A percentile compares a stretch with the other conserved stretches of the same genome.
phyloP scores from a whole-genome alignment of 2,797 vertebrate species.

The Avahi laniger region DNA sequence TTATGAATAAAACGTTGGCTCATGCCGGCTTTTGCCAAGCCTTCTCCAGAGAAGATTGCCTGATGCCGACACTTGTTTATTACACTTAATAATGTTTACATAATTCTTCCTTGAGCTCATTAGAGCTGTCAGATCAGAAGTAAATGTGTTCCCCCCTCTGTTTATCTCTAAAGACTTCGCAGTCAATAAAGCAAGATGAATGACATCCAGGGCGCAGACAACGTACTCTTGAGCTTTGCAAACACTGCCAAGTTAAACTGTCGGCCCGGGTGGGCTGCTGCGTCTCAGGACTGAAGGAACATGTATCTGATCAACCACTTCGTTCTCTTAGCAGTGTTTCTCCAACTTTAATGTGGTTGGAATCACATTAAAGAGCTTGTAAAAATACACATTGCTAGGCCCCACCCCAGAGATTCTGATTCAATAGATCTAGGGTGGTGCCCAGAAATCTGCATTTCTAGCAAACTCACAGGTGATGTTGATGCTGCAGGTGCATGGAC shows the following conservation, averaged over 20 bases:
- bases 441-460: background rate
- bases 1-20: slow-evolving; percentile 81
- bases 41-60: slow-evolving; percentile 80
- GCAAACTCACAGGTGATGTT: background rate
- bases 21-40: slow-evolving; percentile 78
- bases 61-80: slow-evolving; percentile 84
- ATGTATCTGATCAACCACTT: background rate
- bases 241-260: slow-evolving; percentile 44
- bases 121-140: slow-evolving; percentile 84
- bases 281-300: background rate
- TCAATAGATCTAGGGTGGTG: background rate
- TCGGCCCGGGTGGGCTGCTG: background rate
- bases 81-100: slow-evolving; percentile 88
- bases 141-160: slow-evolving; percentile 61
- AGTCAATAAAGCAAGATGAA: slow-evolving; percentile 65
- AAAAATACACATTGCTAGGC: background rate
- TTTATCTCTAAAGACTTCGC: slow-evolving; percentile 76
- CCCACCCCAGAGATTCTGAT: background rate
- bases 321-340: background rate
- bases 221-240: background rate
- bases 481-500: background rate
- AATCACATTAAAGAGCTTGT: background rate
- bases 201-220: background rate
- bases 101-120: slow-evolving; percentile 85
- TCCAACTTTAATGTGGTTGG: background rate